Conservation (phyloP, 2,888 invertebrate genomes). For the Elmis aenea region DNA sequence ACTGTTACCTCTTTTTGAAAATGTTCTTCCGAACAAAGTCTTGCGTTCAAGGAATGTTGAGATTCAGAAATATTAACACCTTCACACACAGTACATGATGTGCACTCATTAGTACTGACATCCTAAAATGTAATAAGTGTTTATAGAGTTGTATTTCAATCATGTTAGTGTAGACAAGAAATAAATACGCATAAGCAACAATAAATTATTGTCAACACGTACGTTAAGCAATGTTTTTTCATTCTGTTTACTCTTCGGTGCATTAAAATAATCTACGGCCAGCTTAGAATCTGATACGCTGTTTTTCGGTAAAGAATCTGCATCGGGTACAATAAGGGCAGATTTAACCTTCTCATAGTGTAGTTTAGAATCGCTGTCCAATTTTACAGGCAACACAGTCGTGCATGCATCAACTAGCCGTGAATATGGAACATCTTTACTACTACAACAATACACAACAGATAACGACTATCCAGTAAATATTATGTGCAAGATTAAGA, state of each 20-base stretch:
- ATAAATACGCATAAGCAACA: background rate
- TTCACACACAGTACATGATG: background rate
- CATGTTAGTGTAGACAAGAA: background rate
- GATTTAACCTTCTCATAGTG: conserved; percentile 51
- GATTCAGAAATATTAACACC: conserved; percentile 60
- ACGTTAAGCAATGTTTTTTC: too few relatives aligned
- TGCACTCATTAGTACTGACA: too few relatives aligned
- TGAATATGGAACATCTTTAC: conserved; percentile 71
- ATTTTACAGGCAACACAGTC: conserved; percentile 48
- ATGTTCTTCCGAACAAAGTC: conserved; percentile 56
- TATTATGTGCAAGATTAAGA: background rate
- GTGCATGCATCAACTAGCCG: conserved; percentile 67
- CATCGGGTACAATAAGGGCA: conserved; percentile 46
- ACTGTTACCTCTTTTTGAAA: conserved; percentile 54
- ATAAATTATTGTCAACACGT: conserved; percentile 1
- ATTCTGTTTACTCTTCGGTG: conserved; percentile 31
- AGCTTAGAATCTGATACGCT: conserved; percentile 82
- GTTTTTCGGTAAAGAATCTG: conserved; percentile 62
- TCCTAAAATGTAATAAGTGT: too few relatives aligned
- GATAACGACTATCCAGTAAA: background rate
- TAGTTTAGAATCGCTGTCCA: conserved; percentile 67
- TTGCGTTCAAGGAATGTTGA: conserved; percentile 60
- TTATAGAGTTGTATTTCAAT: too few relatives aligned
- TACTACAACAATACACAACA: conserved; percentile 26
- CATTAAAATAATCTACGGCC: conserved; percentile 68